phyloP scores from a whole-genome alignment of 2,888 invertebrate species.

The Coelopa pilipes region DNA sequence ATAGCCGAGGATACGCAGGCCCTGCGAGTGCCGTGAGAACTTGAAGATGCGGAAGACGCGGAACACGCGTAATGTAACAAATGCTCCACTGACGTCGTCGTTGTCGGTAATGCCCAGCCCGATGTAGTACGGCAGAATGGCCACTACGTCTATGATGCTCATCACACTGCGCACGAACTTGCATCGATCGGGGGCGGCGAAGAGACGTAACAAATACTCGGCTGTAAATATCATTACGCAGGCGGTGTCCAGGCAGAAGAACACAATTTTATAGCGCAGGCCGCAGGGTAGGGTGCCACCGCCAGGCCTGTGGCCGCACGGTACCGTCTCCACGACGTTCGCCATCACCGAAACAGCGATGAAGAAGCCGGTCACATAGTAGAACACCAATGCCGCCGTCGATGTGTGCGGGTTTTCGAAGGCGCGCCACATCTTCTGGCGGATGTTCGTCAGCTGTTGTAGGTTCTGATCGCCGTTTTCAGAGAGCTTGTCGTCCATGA shows the following conservation, averaged over 20 bases:
- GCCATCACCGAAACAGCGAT: conserved; percentile 99
- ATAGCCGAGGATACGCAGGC: conserved; percentile 97
- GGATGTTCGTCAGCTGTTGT: conserved; percentile 86
- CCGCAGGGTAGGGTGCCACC: conserved; percentile 94
- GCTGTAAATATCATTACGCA: conserved; percentile 99
- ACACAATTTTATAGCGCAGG: conserved; percentile 96
- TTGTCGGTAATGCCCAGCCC: conserved; percentile 97
- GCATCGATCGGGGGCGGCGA: conserved; percentile 98
- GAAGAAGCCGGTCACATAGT: conserved; percentile 99
- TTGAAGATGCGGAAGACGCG: conserved; percentile 99
- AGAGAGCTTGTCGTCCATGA: conserved; percentile 96
- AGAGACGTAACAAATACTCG: conserved; percentile 93
- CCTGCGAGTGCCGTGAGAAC: conserved; percentile 99
- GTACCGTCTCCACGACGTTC: conserved; percentile 93
- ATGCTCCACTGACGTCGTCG: conserved; percentile 98
- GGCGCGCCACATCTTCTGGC: conserved; percentile 99
- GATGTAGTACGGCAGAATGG: conserved; percentile 98
- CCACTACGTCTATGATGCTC: conserved; percentile 99
- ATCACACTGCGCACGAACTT: conserved; percentile 98
- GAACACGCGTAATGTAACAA: conserved; percentile 98
- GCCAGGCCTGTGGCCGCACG: conserved; percentile 74
- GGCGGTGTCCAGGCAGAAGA: conserved; percentile 98
- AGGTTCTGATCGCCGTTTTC: conserved; percentile 92
- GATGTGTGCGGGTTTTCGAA: conserved; percentile 99
- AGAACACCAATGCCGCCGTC: conserved; percentile 98